Base-by-base conservation (phyloP, 2,888 invertebrate species). In the Tryphoninae sp. region DNA sequence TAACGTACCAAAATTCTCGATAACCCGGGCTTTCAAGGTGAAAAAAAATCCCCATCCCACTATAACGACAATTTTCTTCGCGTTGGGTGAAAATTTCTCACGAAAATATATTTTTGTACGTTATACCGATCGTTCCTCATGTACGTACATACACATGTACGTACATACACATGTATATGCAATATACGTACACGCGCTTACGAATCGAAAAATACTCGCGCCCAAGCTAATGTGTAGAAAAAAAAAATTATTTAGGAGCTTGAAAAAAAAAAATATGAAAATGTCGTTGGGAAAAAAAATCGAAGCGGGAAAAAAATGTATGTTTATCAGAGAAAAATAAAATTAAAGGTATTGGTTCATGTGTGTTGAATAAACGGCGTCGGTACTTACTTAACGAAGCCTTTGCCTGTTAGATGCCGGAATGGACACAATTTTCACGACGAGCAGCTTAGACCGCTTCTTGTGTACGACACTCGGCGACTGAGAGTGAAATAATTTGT, bases 371-470 rank as follows among this genome's bases (percentile, higher is more conserved):
- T 45, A 3, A 13, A 45, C 9, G 64, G 19, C 16, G 13, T 19
- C 9, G 1, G 45, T 45, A 45, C 45, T 45, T 13, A 45, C 45
- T 13, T 11, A 45, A 0, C 13, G 45, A 13, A 3, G 13, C 13
- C 13, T 45, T 45, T 0, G 9, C 11, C 45, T 4, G 11, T 1
- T 45, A 22, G 74, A 64, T 51, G 68, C 73, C 49, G 9, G n/a
- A 73, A 81, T 42, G 55, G 4, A 40, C 68, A 23, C 61, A 61
- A 67, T 79, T 65, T 72, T 79, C 82, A 68, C 79, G 76, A 72
- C 33, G 68, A 26, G 68, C 19, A 51, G 61, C 67, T 79, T 72
- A 68, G 79, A 79, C 79, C 62, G 72, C 72, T 72, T 65, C 33
- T 68, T 79, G 68, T 33, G 6, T 33, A 33, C 75, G 72, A 79